Conservation (phyloP, 2,797 vertebrate species). For the Microcaecilia unicolor region DNA sequence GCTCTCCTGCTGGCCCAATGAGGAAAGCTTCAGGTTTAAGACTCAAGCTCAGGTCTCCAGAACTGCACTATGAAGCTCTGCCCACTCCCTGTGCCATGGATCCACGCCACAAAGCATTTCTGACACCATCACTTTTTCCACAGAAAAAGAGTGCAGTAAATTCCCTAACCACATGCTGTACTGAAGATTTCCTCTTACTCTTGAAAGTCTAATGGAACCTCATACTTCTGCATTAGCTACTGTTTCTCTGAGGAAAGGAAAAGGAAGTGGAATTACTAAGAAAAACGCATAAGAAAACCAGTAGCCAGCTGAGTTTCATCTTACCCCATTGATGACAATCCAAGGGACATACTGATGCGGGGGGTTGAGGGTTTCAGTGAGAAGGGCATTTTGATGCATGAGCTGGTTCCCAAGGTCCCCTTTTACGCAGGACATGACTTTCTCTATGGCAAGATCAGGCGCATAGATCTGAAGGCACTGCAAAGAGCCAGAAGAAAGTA, state of each 20-base stretch:
- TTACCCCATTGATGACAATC: constrained; percentile 79
- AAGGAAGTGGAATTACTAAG: too few species aligned
- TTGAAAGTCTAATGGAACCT: too few species aligned
- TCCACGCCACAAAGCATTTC: too few species aligned
- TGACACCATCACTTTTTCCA: too few species aligned
- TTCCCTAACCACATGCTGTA: too few species aligned
- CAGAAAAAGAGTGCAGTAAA: too few species aligned
- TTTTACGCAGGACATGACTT: constrained; percentile 51
- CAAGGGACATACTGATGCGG: constrained; percentile 80
- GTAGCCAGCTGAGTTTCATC: constrained; percentile 1
- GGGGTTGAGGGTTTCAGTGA: constrained; percentile 58
- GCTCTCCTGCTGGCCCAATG: too few species aligned
- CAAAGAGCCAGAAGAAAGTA: not conserved
- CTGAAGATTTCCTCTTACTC: too few species aligned
- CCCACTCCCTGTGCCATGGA: too few species aligned
- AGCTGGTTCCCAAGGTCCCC: constrained; percentile 66
- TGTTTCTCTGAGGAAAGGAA: not conserved
- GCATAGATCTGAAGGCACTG: constrained; percentile 64
- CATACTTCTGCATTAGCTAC: constrained; percentile 10
- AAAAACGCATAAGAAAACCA: not conserved
- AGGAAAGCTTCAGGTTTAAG: too few species aligned
- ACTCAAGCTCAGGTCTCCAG: too few species aligned
- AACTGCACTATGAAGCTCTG: too few species aligned
- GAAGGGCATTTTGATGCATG: constrained; percentile 76
- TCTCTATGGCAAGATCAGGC: constrained; percentile 16